A percentile compares a stretch with the other conserved stretches of the same genome.
Evolutionary conservation across 2,797 vertebrate genomes (phyloP).

Genomic region (Serranus cabrilla): DNA sequence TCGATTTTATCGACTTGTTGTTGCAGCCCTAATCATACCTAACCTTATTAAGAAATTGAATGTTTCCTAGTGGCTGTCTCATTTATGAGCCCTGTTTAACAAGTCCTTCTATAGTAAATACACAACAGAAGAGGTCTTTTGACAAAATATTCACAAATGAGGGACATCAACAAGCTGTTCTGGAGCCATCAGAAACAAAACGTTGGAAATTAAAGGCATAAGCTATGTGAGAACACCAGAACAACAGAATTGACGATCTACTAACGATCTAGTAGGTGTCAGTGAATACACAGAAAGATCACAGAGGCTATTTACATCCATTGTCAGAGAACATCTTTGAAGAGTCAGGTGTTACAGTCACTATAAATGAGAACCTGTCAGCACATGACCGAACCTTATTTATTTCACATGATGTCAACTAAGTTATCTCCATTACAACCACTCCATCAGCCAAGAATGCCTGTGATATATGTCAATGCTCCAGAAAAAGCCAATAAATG

Average conservation of each 20-base stretch:
- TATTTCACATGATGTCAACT: background rate
- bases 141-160: background rate
- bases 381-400: background rate
- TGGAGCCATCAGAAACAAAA: background rate
- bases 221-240: background rate
- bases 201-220: background rate
- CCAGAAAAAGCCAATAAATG: background rate
- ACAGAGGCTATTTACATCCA: background rate
- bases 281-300: background rate
- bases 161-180: background rate
- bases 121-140: background rate
- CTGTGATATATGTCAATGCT: background rate
- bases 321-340: background rate
- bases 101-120: background rate
- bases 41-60: background rate
- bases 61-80: no score
- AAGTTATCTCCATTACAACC: slow-evolving; percentile 22
- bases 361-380: background rate
- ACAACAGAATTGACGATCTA: background rate
- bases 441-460: background rate
- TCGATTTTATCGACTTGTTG: no score
- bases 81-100: background rate
- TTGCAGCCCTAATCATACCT: slow-evolving; percentile 1
- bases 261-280: background rate
- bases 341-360: background rate